These are phyloP conservation scores for Mareca penelope DNA, from an alignment of 2,797 vertebrate genomes.

Conservation along the genomic window DNA sequence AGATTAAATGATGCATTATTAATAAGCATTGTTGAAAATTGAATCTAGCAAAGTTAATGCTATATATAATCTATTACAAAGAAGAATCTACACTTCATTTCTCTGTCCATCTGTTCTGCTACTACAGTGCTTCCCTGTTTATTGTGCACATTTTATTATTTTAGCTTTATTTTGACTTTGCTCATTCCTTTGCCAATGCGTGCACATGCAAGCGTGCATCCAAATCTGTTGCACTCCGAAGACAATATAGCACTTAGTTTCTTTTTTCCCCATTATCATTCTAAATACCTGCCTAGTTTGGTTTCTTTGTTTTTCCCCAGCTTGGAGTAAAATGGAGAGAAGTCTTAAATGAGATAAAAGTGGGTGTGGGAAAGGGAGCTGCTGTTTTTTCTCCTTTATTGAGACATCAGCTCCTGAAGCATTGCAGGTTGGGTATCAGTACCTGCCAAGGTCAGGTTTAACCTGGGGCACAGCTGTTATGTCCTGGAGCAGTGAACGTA, in stretches of 20 bases:
- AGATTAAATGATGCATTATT: constrained; percentile 52
- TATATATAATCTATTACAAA: background rate
- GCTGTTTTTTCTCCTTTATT: background rate
- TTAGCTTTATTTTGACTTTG: background rate
- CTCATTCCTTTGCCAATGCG: background rate
- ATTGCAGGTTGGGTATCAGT: background rate
- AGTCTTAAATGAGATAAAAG: background rate
- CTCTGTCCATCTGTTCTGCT: background rate
- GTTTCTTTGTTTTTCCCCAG: background rate
- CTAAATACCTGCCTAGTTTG: background rate
- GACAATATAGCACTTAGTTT: background rate
- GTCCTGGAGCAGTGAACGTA: background rate
- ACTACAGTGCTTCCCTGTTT: background rate
- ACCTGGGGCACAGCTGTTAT: accelerated
- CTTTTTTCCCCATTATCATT: background rate
- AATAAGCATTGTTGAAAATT: constrained; percentile 16
- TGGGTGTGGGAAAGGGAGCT: background rate
- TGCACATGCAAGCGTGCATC: background rate
- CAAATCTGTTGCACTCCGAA: background rate
- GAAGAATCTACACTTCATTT: background rate
- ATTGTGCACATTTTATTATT: background rate
- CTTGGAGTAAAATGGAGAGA: background rate
- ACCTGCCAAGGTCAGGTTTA: background rate
- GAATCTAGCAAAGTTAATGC: background rate
- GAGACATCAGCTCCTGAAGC: background rate